Evolutionary conservation across 2,113 vertebrate species (phyloP), one percentile per base, ranked within the genome.

Genomic region (Myiozetetes cayanensis): DNA sequence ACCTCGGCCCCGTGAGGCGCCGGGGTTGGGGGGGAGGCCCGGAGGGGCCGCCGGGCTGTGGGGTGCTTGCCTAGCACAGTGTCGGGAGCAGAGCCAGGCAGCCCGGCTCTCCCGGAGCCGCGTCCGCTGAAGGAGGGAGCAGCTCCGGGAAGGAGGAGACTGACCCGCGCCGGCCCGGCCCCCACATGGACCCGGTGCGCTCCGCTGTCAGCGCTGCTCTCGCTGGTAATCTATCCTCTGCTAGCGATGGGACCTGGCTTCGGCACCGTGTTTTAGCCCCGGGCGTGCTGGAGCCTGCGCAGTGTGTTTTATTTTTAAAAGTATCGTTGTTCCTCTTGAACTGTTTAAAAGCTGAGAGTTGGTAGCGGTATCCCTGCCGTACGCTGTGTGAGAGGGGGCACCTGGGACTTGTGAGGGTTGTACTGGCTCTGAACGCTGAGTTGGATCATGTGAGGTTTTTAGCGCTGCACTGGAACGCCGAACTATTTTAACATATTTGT

Each of bases 221-320:
- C 5, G 66, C 58, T 35, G 10, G 65, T 30, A 22, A 53, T 14
- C 7, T 23, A 4, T 75, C 18, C 75, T 37, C 37, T 5, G 80
- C 33, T 31, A 78, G 47, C 9, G 39, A 7, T 9, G 84, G 95
- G 87, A 89, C 89, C 0, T 2, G 91, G 31, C 50, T 74, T 14
- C 17, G 84, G 55, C 39, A 37, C 5, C 25, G 31, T 35, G 73
- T 41, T 47, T 84, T 2, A 37, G 87, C 47, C 84, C 47, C 28
- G 50, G 53, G 3, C 47, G 71, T 33, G 79, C 75, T 7, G 73
- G 93, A 87, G 92, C 2, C 78, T 96, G 93, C 92, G 95, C 95
- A 85, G 21, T 93, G 1, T 63, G 44, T 2, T 21, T 12, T 7
- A 3, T 10, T 30, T 24, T 46, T 21, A 20, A 35, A 28, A 67